These are phyloP conservation scores for Aurelia sp. DNA, from an alignment of 30 jellyfish, hydroid and myxozoan species.

Conservation along the genomic window DNA sequence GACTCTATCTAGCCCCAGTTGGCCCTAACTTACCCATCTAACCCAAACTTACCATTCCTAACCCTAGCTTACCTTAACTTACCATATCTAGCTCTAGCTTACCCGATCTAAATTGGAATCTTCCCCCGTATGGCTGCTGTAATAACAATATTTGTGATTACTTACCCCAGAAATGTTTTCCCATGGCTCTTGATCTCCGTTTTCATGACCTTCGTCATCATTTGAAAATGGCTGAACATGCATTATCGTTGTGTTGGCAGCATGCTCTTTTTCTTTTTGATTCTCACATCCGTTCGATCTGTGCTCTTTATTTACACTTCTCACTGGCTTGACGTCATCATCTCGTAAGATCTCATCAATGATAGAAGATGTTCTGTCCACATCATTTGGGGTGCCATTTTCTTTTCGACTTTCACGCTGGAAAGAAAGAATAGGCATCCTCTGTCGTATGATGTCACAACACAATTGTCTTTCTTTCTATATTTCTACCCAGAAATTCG, in stretches of 20 bases:
- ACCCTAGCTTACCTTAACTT: no score
- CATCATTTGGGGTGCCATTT: neutral
- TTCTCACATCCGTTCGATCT: neutral
- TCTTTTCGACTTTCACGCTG: neutral
- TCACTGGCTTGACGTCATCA: neutral
- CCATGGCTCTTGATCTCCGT: neutral
- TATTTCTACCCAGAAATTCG: no score
- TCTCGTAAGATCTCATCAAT: neutral
- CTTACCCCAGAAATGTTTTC: constrained; percentile 15
- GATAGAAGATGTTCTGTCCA: constrained; percentile 1
- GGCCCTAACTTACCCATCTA: no score
- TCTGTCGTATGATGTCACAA: neutral
- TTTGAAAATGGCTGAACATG: constrained; percentile 19
- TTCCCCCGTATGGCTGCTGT: neutral
- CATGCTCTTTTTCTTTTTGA: neutral
- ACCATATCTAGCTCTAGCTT: no score
- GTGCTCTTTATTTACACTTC: neutral
- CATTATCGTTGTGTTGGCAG: constrained; percentile 13
- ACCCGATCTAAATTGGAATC: no score
- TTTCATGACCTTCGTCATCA: neutral
- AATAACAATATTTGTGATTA: neutral
- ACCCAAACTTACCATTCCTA: no score
- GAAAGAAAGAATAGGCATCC: neutral
- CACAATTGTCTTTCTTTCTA: no score
- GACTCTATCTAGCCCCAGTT: no score